Evolutionary conservation across 2,113 vertebrate genomes (phyloP).

Genomic region (Glaucidium brasilianum): DNA sequence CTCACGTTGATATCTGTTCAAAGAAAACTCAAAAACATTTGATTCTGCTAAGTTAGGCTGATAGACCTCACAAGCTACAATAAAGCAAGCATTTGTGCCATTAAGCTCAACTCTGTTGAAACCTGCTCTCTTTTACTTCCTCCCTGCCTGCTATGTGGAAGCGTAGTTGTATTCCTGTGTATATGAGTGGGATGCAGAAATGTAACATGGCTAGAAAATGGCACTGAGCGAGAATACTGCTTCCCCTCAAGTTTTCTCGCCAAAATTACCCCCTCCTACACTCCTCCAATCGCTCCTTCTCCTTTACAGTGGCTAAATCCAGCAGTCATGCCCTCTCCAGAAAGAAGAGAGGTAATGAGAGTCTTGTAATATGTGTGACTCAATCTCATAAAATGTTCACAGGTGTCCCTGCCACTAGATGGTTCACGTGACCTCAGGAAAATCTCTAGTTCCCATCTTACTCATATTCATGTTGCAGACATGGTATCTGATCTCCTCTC

Average conservation of each 20-base stretch:
- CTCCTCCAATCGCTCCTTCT: not conserved
- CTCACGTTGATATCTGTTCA: accelerated
- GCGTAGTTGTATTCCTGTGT: not conserved
- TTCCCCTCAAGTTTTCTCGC: not conserved
- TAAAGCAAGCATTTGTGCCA: not conserved
- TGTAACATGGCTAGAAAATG: not conserved
- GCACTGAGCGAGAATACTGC: not conserved
- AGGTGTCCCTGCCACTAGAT: not conserved
- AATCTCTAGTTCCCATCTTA: not conserved
- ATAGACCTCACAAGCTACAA: not conserved
- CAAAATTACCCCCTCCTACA: not conserved
- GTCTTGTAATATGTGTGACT: not conserved
- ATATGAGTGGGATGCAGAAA: not conserved
- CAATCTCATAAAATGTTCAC: not conserved
- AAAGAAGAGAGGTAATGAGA: not conserved
- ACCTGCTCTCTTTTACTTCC: not conserved
- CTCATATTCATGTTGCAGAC: not conserved
- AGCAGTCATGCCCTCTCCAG: not conserved
- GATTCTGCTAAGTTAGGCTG: not conserved
- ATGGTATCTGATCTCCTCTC: not conserved
- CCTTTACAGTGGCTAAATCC: not conserved
- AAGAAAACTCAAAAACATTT: not conserved
- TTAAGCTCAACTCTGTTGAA: not conserved
- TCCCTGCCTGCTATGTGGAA: not conserved
- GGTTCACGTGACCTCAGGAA: not conserved